Evolutionary conservation across 37 sponge, comb jelly and placozoan genomes (phyloP).

Genomic region (Lycopodina hypogea): DNA sequence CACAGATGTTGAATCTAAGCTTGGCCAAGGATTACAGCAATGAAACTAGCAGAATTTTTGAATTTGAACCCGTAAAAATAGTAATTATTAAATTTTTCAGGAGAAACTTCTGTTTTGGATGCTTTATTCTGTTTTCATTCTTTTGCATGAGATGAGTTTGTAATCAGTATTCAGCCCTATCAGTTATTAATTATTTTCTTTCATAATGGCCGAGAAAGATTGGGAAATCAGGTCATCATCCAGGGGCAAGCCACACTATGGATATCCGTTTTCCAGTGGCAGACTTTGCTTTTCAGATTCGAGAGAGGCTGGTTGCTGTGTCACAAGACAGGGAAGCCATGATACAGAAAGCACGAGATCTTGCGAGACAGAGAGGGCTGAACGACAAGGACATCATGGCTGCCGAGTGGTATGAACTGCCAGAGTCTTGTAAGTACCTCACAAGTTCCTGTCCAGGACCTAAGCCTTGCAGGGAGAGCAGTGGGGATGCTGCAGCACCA

Average conservation of each 20-base stretch:
- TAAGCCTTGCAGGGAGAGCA: neutral
- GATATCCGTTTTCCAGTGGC: constrained; percentile 33
- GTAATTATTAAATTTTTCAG: no score
- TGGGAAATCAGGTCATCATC: no score
- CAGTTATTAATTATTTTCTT: no score
- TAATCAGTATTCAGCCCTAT: no score
- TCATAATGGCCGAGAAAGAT: neutral
- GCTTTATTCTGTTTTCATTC: no score
- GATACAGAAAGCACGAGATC: constrained; percentile 38
- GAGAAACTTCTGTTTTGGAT: no score
- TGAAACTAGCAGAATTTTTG: no score
- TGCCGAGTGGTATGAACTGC: constrained; percentile 69
- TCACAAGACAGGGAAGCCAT: constrained; percentile 43
- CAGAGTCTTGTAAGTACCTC: constrained; percentile 46
- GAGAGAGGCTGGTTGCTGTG: constrained; percentile 58
- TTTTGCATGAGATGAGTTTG: no score
- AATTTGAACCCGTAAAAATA: no score
- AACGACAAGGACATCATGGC: constrained; percentile 60
- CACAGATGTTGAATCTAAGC: no score
- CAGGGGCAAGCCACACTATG: neutral
- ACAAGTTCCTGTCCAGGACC: neutral
- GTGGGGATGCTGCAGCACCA: neutral
- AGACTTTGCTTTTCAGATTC: constrained; percentile 45
- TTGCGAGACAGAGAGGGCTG: constrained; percentile 29
- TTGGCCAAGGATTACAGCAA: no score